Conservation (phyloP, 2,113 vertebrate species). For the Odocoileus hemionus region DNA sequence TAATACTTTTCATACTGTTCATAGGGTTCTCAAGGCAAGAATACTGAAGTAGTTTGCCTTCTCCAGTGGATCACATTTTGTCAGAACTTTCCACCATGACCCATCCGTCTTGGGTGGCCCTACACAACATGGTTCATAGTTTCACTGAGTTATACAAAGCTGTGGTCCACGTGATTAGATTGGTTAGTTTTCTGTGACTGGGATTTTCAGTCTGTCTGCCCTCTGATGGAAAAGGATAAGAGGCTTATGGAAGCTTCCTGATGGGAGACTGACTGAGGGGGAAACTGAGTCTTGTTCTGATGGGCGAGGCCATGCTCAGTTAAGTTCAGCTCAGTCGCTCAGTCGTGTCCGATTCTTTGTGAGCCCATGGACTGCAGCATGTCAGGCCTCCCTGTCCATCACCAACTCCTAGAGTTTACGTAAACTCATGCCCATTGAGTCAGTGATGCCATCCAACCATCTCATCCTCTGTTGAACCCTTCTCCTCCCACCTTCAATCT, state of each 20-base stretch:
- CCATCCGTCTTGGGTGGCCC: fast-evolving
- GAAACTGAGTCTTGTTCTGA: not conserved
- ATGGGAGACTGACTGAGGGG: not conserved
- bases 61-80: not conserved
- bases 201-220: not conserved
- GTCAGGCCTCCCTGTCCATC: not conserved
- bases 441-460: not conserved
- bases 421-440: not conserved
- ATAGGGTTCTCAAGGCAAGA: not conserved
- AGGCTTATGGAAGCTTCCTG: not conserved
- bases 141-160: not conserved
- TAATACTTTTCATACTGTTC: not conserved
- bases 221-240: not conserved
- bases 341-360: fast-evolving
- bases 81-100: not conserved
- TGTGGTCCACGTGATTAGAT: not conserved
- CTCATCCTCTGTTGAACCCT: not conserved
- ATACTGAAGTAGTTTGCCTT: not conserved
- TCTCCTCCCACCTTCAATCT: not conserved
- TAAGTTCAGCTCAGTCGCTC: not conserved
- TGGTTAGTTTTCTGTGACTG: not conserved
- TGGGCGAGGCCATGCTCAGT: not conserved
- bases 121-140: not conserved
- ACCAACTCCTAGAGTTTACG: not conserved
- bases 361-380: not conserved